Conservation (phyloP, 2,888 invertebrate genomes). For the Adela reaumurella region DNA sequence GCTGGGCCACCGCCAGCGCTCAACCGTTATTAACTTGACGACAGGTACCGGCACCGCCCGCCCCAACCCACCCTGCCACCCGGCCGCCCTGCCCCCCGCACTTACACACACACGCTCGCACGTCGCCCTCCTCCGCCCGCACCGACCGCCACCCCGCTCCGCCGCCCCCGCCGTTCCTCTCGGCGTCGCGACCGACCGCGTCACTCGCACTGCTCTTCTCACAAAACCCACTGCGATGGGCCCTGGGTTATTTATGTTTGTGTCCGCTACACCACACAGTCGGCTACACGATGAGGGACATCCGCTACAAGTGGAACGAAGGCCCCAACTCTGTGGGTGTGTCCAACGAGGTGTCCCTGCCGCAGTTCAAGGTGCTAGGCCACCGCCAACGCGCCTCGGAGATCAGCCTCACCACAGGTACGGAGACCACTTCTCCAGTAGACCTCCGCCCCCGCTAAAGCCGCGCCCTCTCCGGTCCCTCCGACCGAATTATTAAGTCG, state of each 20-base stretch:
- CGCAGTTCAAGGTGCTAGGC: constrained; percentile 97
- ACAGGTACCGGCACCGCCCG: constrained; percentile 75
- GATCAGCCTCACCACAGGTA: constrained; percentile 96
- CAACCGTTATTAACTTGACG: constrained; percentile 90
- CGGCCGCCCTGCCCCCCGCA: constrained; percentile 41
- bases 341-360: constrained; percentile 92
- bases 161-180: constrained; percentile 50
- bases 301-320: constrained; percentile 96
- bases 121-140: constrained; percentile 2
- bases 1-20: constrained; percentile 92
- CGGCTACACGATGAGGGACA: constrained; percentile 98
- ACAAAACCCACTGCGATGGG: constrained; percentile 55
- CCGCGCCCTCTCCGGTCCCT: no score
- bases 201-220: constrained; percentile 43
- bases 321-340: constrained; percentile 93
- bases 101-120: constrained; percentile 10
- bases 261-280: constrained; percentile 63
- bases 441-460: no score
- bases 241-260: constrained; percentile 52
- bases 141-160: constrained; percentile 14
- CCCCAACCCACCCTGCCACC: constrained; percentile 38
- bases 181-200: constrained; percentile 48
- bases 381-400: constrained; percentile 94
- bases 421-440: constrained; percentile 13
- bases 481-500: not conserved